Conservation (phyloP, 2,888 invertebrate genomes). For the Coecobrya sp. region DNA sequence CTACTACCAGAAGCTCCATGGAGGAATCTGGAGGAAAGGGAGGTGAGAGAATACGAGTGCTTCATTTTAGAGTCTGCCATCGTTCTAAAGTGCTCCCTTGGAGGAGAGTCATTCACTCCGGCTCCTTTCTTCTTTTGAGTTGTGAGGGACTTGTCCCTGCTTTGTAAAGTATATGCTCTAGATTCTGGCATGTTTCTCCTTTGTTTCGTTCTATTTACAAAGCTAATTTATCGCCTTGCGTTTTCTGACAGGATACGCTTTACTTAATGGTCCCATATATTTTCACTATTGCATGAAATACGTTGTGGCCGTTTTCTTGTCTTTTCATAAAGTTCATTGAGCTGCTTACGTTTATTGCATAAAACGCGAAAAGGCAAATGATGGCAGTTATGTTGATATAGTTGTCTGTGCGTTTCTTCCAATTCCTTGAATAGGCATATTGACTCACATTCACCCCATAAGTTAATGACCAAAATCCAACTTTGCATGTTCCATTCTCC, state of each 20-base stretch:
- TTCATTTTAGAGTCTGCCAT: conserved; percentile 85
- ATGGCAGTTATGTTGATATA: conserved; percentile 48
- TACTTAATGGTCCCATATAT: conserved; percentile 21
- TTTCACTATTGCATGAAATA: conserved; percentile 36
- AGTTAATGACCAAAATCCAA: conserved; percentile 46
- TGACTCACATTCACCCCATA: conserved; percentile 30
- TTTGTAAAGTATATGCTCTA: conserved; percentile 70
- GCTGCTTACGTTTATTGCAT: conserved; percentile 53
- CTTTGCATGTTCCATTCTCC: conserved; percentile 35
- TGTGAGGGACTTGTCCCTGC: conserved; percentile 72
- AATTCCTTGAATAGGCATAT: conserved; percentile 16
- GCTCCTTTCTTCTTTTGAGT: conserved; percentile 69
- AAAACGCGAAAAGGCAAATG: conserved; percentile 43
- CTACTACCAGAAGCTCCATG: conserved; percentile 69
- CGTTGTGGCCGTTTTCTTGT: conserved; percentile 27
- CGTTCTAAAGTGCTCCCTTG: conserved; percentile 77
- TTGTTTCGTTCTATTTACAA: conserved; percentile 48
- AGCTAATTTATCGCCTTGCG: conserved; percentile 42
- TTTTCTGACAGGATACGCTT: conserved; percentile 14
- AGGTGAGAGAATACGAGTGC: conserved; percentile 85
- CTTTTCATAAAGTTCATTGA: conserved; percentile 64
- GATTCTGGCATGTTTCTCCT: conserved; percentile 67
- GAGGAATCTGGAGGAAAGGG: conserved; percentile 84
- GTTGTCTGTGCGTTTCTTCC: neutral
- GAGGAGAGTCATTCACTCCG: conserved; percentile 72